Percentiles rank a stretch among this genome's conserved stretches.
phyloP scores from a whole-genome alignment of 2,888 invertebrate species.

The Alcis repandata region DNA sequence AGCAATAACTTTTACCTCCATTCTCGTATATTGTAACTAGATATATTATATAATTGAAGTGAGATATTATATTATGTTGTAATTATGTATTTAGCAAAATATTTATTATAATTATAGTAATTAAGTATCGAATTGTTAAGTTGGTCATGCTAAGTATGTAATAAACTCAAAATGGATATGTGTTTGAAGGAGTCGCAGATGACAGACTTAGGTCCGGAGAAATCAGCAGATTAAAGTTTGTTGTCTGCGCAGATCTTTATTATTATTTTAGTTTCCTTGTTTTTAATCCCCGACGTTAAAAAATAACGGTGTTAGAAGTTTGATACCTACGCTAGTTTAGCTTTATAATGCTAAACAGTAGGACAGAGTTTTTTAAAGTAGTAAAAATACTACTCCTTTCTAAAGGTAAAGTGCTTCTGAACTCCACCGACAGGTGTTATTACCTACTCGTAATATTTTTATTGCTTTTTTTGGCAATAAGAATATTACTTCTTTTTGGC shows the following conservation, averaged over 20 bases:
- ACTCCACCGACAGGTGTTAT: no score
- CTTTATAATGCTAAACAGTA: no score
- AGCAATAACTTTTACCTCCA: neutral
- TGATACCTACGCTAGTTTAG: no score
- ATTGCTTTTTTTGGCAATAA: no score
- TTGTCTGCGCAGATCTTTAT: neutral
- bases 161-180: constrained; percentile 1
- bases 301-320: no score
- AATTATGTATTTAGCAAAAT: constrained; percentile 2
- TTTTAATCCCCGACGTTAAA: no score
- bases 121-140: constrained; percentile 7
- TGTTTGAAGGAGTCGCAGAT: neutral
- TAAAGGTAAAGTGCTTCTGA: no score
- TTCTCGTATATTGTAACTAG: neutral
- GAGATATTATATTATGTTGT: constrained; percentile 9
- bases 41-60: neutral
- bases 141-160: constrained; percentile 17
- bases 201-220: neutral
- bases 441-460: no score
- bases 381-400: no score
- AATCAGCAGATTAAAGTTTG: neutral
- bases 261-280: neutral
- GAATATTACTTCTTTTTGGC: no score
- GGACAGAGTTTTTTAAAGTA: no score
- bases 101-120: constrained; percentile 5